These are phyloP conservation scores for Pseudobourletiella spinata DNA, from an alignment of 1,140 invertebrate genomes.

Conservation along the genomic window DNA sequence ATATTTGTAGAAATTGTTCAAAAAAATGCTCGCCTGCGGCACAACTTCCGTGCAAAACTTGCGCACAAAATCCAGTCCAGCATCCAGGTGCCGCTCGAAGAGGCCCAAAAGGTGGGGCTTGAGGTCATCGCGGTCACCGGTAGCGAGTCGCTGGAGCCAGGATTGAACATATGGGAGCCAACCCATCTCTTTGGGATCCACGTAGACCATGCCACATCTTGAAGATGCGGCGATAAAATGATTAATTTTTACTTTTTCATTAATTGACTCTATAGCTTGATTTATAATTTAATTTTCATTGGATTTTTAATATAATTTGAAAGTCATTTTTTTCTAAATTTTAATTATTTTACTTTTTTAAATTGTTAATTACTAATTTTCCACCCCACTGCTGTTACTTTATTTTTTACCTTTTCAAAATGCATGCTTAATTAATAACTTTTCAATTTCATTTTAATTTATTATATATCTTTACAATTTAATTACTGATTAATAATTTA, in stretches of 20 bases:
- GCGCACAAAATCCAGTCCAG: conserved; percentile 54
- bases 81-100: conserved; percentile 54
- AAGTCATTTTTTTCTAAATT: no score
- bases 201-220: conserved; percentile 84
- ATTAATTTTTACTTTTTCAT: neutral
- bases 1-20: no score
- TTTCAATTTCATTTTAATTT: no score
- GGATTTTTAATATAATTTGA: no score
- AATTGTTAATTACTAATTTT: no score
- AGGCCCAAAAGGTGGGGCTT: conserved; percentile 50
- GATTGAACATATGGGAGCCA: conserved; percentile 70
- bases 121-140: conserved; percentile 47
- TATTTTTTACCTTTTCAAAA: no score
- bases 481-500: no score
- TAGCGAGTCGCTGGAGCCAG: conserved; percentile 54
- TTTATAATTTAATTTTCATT: no score
- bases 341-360: no score
- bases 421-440: no score
- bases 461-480: no score
- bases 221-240: conserved; percentile 41
- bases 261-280: neutral
- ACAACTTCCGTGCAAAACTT: conserved; percentile 57
- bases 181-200: conserved; percentile 68
- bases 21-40: conserved; percentile 50
- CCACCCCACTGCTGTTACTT: no score